Evolutionary conservation across 2,797 vertebrate species (phyloP).

Genomic region (Morelia viridis): DNA sequence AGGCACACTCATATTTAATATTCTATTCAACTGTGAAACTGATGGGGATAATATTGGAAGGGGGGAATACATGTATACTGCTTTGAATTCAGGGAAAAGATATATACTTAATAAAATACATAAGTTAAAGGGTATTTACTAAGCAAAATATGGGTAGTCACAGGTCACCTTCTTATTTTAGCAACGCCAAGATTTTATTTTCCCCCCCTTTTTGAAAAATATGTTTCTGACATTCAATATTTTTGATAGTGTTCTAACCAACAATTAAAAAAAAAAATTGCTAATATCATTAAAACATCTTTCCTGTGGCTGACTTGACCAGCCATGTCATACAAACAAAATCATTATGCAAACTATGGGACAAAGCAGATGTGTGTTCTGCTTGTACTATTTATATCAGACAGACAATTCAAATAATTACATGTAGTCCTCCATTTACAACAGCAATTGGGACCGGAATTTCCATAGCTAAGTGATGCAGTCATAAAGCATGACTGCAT

Average conservation of each 20-base stretch:
- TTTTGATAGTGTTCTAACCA: background rate
- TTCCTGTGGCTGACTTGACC: background rate
- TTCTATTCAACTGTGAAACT: background rate
- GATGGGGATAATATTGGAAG: background rate
- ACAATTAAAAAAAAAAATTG: background rate
- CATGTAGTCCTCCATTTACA: background rate
- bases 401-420: background rate
- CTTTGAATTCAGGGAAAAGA: background rate
- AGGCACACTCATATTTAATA: background rate
- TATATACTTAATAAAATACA: background rate
- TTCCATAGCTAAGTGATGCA: background rate
- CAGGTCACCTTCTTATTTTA: background rate
- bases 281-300: background rate
- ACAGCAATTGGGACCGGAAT: background rate
- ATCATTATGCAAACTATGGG: background rate
- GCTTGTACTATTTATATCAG: background rate
- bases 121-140: background rate
- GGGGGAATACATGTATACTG: background rate
- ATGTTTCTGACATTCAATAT: background rate
- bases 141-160: background rate
- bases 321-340: background rate
- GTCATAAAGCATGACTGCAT: background rate
- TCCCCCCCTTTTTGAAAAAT: background rate
- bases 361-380: background rate
- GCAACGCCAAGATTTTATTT: background rate